Evolutionary conservation across 1,140 invertebrate genomes (phyloP), one percentile per base, ranked within the genome.

Genomic region (Notospermus geniculatus): DNA sequence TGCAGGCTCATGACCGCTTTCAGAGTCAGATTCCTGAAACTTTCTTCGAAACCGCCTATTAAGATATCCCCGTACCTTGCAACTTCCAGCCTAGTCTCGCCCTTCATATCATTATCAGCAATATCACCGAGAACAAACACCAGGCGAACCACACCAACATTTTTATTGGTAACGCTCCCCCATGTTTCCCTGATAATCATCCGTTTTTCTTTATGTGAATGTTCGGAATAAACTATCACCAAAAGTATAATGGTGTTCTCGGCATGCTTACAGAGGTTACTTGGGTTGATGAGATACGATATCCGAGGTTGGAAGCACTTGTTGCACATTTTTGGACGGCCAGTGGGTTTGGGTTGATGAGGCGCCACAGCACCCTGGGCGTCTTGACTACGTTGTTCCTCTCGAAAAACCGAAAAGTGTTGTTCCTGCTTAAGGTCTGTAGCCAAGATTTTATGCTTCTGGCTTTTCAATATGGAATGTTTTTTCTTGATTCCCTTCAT

Each of bases 1-100:
- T 86, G 84, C 22, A 95, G 73, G 0, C 91, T 91, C 89, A 93
- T 92, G 0, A 92, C 73, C 70, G 94, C 91, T 63, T 77, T 77
- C 15, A 65, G 67, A 4, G 74, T 77, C 15, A 77, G 60, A 61
- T 76, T 76, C 15, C 57, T 50, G 57, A 76, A 77, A 2, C 64
- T 63, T 50, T 77, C 75, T 2, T 54, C 53, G 57, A 77, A 77
- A 54, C 70, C 65, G 7, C 66, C 65, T 29, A 70, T 66, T 1
- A 77, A 39, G 36, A 77, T 67, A 50, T 77, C 75, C 17, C 57
- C 52, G 57, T 73, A 36, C 11, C 55, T 22, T 1, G 69, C 70
- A 70, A 86, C 85, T 76, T 93, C 91, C 27, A 22, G 22, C 39
- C 43, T 4, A 15, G 69, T 25, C 17, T 65, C 22, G 1, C 58